Evolutionary conservation across 2,888 invertebrate genomes (phyloP).

Genomic region (Congeria kusceri): DNA sequence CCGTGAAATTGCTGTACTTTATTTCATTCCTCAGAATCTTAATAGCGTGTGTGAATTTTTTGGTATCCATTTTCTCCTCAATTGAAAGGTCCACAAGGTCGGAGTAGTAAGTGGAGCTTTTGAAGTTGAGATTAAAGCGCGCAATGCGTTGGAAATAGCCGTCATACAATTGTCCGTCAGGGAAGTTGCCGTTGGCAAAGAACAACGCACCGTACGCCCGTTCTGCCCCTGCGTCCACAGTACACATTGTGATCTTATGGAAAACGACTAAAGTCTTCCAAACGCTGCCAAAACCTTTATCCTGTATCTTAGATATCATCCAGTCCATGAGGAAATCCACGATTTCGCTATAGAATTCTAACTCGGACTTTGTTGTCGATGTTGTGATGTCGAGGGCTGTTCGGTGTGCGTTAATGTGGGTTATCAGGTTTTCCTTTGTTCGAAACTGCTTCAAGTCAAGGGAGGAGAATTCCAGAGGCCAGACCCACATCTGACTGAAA

Average conservation of each 20-base stretch:
- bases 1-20: slow-evolving; percentile 46
- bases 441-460: slow-evolving; percentile 23
- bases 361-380: slow-evolving; percentile 21
- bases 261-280: slow-evolving; percentile 90
- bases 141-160: slow-evolving; percentile 93
- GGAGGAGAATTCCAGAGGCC: slow-evolving; percentile 41
- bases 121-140: slow-evolving; percentile 92
- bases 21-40: slow-evolving; percentile 85
- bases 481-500: slow-evolving; percentile 56
- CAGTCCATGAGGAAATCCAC: slow-evolving; percentile 74
- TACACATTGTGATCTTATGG: slow-evolving; percentile 93
- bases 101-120: slow-evolving; percentile 93
- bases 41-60: slow-evolving; percentile 72
- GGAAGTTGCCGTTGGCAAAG: slow-evolving; percentile 91
- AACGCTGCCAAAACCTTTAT: slow-evolving; percentile 69
- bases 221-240: slow-evolving; percentile 94
- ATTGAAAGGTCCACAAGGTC: slow-evolving; percentile 88
- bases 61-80: slow-evolving; percentile 21
- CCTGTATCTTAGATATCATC: slow-evolving; percentile 71
- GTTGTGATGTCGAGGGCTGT: slow-evolving; percentile 18
- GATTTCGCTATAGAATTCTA: slow-evolving; percentile 69
- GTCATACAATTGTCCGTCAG: slow-evolving; percentile 90
- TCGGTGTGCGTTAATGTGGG: slow-evolving; percentile 34
- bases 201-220: slow-evolving; percentile 95
- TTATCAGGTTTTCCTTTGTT: slow-evolving; percentile 25